These are phyloP conservation scores for Akabosia matsudoensis DNA, from an alignment of 1,140 invertebrate genomes.

Conservation along the genomic window DNA sequence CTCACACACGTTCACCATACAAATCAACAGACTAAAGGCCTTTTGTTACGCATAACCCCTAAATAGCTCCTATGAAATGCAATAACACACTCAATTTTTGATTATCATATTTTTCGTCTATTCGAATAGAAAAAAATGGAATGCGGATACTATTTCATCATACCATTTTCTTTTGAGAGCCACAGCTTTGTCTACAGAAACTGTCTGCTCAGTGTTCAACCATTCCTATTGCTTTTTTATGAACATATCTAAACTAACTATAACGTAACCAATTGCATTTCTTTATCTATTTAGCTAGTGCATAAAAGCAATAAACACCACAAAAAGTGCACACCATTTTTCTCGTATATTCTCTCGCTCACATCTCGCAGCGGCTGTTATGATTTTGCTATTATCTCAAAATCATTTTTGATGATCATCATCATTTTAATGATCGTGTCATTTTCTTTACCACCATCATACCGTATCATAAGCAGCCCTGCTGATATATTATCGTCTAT, in stretches of 20 bases:
- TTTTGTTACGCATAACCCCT: too few species aligned
- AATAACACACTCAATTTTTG: background rate
- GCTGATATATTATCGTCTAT: too few species aligned
- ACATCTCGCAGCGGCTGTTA: too few species aligned
- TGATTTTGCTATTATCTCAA: background rate
- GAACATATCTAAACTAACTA: background rate
- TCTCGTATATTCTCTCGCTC: background rate
- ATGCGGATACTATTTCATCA: constrained; percentile 10
- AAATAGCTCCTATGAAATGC: too few species aligned
- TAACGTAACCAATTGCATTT: background rate
- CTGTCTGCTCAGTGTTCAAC: too few species aligned
- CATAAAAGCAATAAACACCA: background rate
- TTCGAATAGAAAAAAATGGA: background rate
- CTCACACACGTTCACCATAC: too few species aligned
- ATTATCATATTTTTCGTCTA: background rate
- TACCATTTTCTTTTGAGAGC: too few species aligned
- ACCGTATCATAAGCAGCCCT: background rate
- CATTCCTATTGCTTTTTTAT: background rate
- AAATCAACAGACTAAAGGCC: too few species aligned
- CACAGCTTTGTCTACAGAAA: too few species aligned
- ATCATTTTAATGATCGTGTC: background rate
- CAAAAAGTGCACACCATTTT: background rate
- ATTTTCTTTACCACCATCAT: background rate
- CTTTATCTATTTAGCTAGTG: background rate
- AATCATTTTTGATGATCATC: background rate